Evolutionary conservation across 2,113 vertebrate genomes (phyloP), one percentile per base, ranked within the genome.

Genomic region (Cebus imitator): DNA sequence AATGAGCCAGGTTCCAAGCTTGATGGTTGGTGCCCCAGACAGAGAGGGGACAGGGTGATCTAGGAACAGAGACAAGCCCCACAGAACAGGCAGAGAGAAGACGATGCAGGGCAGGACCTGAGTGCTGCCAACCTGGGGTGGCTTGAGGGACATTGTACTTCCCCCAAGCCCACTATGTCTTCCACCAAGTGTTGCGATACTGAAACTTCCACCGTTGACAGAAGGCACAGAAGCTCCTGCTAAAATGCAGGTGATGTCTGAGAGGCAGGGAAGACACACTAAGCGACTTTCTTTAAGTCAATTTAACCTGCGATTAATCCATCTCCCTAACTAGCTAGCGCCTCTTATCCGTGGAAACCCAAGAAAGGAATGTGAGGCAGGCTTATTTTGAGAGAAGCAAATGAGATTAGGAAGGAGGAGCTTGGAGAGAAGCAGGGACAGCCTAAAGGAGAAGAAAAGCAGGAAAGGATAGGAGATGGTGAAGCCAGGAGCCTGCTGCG

Each of bases 41-140:
- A 75, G 80, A 78, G 35, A 72, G 25, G n/a, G 52, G 30, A 14
- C 25, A 81, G 23, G 20, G 21, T 30, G 43, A 8, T 7, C n/a
- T 6, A 4, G 32, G 73, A 30, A 23, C 37, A 43, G 35, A 37
- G 57, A 52, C 40, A 21, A 50, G 48, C 40, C 66, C 66, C 2
- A 35, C 58, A 27, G 40, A 8, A 35, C 45, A 68, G 45, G 37
- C 70, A 57, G 87, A 18, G 64, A 58, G 57, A 75, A 50, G 40
- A 10, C 1, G 8, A 5, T 1, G 12, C 17, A 16, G 32, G 27
- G 14, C 0, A 1, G 11, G 50, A 30, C 30, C 0, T 13, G 5
- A 73, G 40, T 4, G 2, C 23, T 57, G 55, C 55, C 89, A 81
- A 2, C 1, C 0, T 13, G 5, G 52, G n/a, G 50, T 3, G 18